phyloP scores from a whole-genome alignment of 2,113 vertebrate species.

The Erythrocercus mccallii region DNA sequence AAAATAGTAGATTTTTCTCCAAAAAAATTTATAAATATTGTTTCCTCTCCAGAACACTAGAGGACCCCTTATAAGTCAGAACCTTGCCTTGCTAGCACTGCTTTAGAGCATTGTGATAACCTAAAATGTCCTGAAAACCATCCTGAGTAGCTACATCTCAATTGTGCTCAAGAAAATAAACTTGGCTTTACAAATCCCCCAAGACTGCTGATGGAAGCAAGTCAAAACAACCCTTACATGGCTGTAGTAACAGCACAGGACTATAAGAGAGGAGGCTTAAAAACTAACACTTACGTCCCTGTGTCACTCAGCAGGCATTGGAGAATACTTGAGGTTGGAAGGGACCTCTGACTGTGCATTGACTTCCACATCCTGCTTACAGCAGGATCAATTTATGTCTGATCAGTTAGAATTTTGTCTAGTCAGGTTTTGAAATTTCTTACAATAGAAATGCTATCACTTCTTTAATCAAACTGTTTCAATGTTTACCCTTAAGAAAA shows the following conservation, averaged over 20 bases:
- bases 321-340: neutral
- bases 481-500: neutral
- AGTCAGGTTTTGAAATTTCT: neutral
- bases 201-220: neutral
- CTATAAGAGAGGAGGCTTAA: neutral
- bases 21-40: neutral
- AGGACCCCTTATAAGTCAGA: neutral
- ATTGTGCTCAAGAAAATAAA: neutral
- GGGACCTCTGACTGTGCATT: neutral
- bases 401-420: neutral
- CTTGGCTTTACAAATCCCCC: neutral
- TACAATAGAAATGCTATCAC: neutral
- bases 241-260: neutral
- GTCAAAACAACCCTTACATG: neutral
- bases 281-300: neutral
- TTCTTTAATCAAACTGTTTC: neutral
- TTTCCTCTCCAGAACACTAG: neutral
- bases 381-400: neutral
- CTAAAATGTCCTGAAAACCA: neutral
- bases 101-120: neutral
- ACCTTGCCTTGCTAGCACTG: neutral
- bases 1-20: neutral
- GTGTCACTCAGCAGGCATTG: neutral
- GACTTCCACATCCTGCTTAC: neutral
- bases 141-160: neutral